Evolutionary conservation across 2,888 invertebrate genomes (phyloP), one percentile per base, ranked within the genome.

Genomic region (Taphrorychus bicolor): DNA sequence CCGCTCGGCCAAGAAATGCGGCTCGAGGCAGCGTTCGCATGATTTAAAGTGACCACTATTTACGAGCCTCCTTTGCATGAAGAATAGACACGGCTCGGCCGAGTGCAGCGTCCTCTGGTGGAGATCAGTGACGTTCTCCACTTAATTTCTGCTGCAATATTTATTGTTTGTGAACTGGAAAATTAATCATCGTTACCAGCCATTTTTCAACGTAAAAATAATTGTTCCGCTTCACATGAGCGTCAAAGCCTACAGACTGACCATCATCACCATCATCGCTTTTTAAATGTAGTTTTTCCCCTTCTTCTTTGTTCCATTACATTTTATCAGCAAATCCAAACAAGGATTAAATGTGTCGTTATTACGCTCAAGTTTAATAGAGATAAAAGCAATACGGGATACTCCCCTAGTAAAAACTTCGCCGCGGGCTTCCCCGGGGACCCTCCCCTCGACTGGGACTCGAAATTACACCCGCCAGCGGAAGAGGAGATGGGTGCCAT

Each of bases 21-120:
- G 77, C 78, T 77, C 73, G 78, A 77, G 78, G 77, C 76, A 78
- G 77, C 77, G 76, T 75, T 77, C 59, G 76, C 80, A 79, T 81
- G 80, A 81, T 81, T 81, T 81, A 81, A 80, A 80, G 77, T 78
- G 76, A 79, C 72, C 76, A 74, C 78, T 80, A 81, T 81, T 81
- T 80, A 81, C 75, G 79, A 74, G 75, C 74, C 80, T 80, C 72
- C 78, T 81, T 81, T 79, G 79, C 80, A 81, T 81, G 78, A 80
- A 80, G 80, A n/a, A 81, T 79, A 80, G 78, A 79, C 78, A 77
- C 79, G 77, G 76, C 73, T 76, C 76, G 77, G 73, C 71, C 63
- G 79, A 78, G 81, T 79, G 79, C 80, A 81, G 78, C 79, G 81
- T 78, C 79, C 80, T 79, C 78, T 75, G 69, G 48, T 42, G 61